phyloP scores from a whole-genome alignment of 1,140 invertebrate genomes.

The Lucilia sericata region DNA sequence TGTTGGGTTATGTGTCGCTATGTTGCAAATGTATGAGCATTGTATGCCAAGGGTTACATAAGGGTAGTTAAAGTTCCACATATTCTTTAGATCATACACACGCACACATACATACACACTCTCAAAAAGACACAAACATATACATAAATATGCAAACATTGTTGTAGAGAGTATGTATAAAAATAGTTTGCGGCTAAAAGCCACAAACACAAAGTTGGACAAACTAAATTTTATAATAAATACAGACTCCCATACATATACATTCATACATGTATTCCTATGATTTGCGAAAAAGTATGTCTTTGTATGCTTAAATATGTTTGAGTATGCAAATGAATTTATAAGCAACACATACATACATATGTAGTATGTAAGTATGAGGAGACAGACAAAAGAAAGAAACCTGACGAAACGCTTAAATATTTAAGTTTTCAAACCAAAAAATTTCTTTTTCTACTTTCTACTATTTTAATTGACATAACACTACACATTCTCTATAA shows the following conservation, averaged over 20 bases:
- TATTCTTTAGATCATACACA: background rate
- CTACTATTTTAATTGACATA: too few species aligned
- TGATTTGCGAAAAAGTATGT: too few species aligned
- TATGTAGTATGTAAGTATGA: background rate
- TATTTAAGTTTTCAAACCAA: background rate
- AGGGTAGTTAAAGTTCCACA: slow-evolving; percentile 14
- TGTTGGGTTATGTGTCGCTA: background rate
- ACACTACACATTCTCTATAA: too few species aligned
- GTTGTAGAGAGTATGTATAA: background rate
- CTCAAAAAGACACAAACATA: background rate
- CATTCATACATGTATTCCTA: too few species aligned
- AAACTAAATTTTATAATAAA: background rate
- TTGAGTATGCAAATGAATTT: background rate
- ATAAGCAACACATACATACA: background rate
- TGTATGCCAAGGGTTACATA: slow-evolving; percentile 23
- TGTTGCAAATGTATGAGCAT: background rate
- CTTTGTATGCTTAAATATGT: background rate
- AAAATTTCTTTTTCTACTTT: background rate
- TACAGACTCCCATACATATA: background rate
- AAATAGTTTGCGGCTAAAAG: slow-evolving; percentile 16
- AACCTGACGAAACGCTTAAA: background rate
- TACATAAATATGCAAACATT: background rate
- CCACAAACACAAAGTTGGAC: slow-evolving; percentile 23
- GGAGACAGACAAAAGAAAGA: background rate
- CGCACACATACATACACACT: background rate